Base-by-base conservation (phyloP, 2,113 vertebrate species). In the Lepus timidus region DNA sequence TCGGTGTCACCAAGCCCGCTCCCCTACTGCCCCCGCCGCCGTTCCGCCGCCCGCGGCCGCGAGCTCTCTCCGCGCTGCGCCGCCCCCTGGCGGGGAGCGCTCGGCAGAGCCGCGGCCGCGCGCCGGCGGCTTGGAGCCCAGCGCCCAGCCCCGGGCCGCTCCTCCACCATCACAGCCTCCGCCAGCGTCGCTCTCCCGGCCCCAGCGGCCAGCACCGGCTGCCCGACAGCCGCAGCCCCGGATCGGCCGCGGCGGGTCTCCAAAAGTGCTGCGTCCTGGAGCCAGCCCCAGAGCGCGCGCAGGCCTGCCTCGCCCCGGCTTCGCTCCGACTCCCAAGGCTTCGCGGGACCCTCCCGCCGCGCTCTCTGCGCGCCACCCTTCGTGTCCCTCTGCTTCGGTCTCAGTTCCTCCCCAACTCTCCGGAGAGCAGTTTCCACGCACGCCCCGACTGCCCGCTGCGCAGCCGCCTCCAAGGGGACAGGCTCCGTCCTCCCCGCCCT, bases 71-170 rank as follows among this genome's bases (percentile, higher is more conserved):
- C 52, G 88, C 33, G 29, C 78, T 5, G 92, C 52, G 39, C 78
- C 79, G 93, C 88, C 79, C 94, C 78, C 94, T 92, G 82, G 84
- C 52, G 84, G 94, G 94, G 76, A 93, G 95, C 92, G 87, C 96
- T 49, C 7, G 3, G 67, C 84, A 86, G n/a, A 58, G 87, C 36
- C 44, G 36, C 67, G 25, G 36, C 91, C 16, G 33, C 25, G 36
- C 65, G 84, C 82, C 9, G 19, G 81, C 71, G 11, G 8, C 51
- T 23, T 73, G 64, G 39, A 85, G 44, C 55, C 44, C 19, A 1
- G 73, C 49, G 39, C 70, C 9, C 1, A 31, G 73, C 52, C 73
- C 65, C 52, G 11, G 65, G 58, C 9, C 33, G 92, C 85, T 13
- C 36, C 64, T 13, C 58, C 91, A 92, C 62, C 85, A 92, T 83